Base-by-base conservation (phyloP, 92 coral and sea anemone genomes). In the Epizoanthus scotinus region DNA sequence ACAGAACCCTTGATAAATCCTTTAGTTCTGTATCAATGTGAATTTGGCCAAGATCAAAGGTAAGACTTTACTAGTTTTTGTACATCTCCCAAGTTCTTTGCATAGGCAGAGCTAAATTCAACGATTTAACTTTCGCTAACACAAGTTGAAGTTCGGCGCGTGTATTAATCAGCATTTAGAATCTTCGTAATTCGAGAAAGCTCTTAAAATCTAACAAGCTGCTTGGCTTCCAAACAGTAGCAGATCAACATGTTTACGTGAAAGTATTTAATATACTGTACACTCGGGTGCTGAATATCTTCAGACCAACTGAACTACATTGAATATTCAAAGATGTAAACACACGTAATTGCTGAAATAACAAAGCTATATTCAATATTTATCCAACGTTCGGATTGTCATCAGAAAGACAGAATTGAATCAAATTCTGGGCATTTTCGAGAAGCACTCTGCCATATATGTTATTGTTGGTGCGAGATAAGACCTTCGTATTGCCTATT, bases 281-380 rank as follows among this genome's bases (percentile, higher is more conserved):
- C n/a, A 12, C 56, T 38, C 14, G 25, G 22, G 66, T 36, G 63
- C n/a, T 34, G 28, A 26, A 27, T 50, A 57, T 73, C 55, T 38
- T 22, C 81, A 75, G 61, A 54, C 25, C 60, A 75, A 75, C 56
- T 49, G 26, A 75, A 59, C 68, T 73, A 6, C 79, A 9, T 73
- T 56, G 79, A 29, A 28, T 31, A 38, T 59, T 73, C 59, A 47
- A 75, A 40, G 67, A 40, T 59, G 81, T 75, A 75, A 75, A 75
- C 58, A 75, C 56, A 40, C 66, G 7, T 75, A 59, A 75, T 75
- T 75, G 81, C 53, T 57, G 68, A 58, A 75, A 75, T 58, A 75
- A 75, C 81, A 75, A 75, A 75, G 38, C 36, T 67, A 14, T 59
- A 75, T 75, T 75, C 40, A 75, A 57, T 59, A 38, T 75, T 75